Conservation (phyloP, 2,888 invertebrate species). For the Meta bourneti region DNA sequence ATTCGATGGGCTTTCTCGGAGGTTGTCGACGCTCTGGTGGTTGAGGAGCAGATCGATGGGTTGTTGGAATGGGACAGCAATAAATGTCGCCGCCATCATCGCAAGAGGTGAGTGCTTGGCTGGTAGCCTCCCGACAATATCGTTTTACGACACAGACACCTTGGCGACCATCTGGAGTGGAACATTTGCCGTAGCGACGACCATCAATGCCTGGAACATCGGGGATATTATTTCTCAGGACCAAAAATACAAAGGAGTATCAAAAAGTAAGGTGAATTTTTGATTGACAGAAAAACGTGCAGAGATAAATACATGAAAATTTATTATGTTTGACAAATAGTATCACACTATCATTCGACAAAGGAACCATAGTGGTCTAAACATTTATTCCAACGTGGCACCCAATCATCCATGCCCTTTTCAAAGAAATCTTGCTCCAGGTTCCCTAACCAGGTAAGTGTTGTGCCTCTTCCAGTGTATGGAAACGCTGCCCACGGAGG, state of each 20-base stretch:
- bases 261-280: neutral
- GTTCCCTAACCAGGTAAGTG: no score
- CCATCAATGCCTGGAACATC: slow-evolving; percentile 10
- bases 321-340: no score
- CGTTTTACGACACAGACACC: slow-evolving; percentile 53
- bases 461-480: no score
- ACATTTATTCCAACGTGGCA: no score
- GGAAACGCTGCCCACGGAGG: no score
- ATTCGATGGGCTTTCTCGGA: neutral
- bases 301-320: no score
- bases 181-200: slow-evolving; percentile 56
- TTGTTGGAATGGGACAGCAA: slow-evolving; percentile 50
- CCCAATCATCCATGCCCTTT: no score
- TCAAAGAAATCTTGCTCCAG: no score
- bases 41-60: neutral
- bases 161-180: slow-evolving; percentile 52
- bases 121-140: slow-evolving; percentile 61
- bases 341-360: no score
- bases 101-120: slow-evolving; percentile 19
- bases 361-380: no score
- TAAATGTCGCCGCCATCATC: neutral
- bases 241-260: neutral
- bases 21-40: neutral
- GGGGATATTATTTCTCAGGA: neutral
- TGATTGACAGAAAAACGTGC: no score